Evolutionary conservation across 1,140 invertebrate species (phyloP).

Genomic region (Drosophila tropicalis): DNA sequence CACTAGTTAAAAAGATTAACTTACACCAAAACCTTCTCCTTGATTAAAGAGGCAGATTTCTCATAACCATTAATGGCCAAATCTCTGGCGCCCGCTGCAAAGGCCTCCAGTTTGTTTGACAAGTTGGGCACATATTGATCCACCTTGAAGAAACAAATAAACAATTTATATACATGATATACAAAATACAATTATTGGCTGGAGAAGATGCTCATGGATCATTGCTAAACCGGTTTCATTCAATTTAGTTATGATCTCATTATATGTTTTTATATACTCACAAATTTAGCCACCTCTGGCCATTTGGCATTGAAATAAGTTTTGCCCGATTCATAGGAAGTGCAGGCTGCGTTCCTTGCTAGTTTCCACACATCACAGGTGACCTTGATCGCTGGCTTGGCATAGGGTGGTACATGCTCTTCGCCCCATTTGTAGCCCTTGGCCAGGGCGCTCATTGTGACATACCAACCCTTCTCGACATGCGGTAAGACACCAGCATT

Average conservation of each 20-base stretch:
- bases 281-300: constrained; percentile 85
- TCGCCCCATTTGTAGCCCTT: constrained; percentile 87
- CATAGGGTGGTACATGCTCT: constrained; percentile 87
- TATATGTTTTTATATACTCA: constrained; percentile 81
- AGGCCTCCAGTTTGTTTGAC: constrained; percentile 85
- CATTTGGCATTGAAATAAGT: constrained; percentile 84
- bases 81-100: constrained; percentile 82
- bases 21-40: constrained; percentile 91
- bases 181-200: background rate
- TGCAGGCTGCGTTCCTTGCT: constrained; percentile 84
- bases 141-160: constrained; percentile 84
- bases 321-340: constrained; percentile 84
- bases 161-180: background rate
- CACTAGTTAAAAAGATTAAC: constrained; percentile 75
- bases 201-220: background rate
- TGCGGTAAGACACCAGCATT: constrained; percentile 86
- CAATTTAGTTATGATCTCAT: constrained; percentile 52
- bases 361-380: constrained; percentile 85
- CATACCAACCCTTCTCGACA: constrained; percentile 86
- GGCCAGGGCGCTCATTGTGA: constrained; percentile 84
- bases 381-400: constrained; percentile 86
- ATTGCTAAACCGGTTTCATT: constrained; percentile 52
- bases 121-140: constrained; percentile 89
- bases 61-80: constrained; percentile 84
- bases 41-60: constrained; percentile 85